Base-by-base conservation (phyloP, 2,888 invertebrate species). In the Ditula angustiorana region DNA sequence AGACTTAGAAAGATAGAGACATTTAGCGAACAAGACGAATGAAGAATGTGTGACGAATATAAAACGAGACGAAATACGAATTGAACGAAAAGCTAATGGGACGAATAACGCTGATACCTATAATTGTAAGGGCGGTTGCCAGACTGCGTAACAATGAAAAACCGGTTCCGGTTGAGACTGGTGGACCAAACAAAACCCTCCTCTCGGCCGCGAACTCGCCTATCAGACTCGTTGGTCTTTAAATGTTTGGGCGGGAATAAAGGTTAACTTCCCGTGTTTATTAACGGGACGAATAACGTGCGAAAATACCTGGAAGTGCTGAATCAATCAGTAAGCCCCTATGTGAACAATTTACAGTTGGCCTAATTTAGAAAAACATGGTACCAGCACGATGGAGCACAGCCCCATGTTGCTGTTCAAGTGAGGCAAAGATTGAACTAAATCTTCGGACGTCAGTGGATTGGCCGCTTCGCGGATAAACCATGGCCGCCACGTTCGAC, bases 131-230 rank as follows among this genome's bases (percentile, higher is more conserved):
- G 11, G 8, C 52, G 2, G 21, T 52, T 35, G 35, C 37, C 37
- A 24, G 55, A 24, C 24, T 55, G 23, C 55, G 55, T 37, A 55
- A 55, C 37, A 41, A 55, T 41, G 41, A 41, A 37, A 37, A 26
- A 37, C 41, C 37, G 26, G 26, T 41, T 37, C 55, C 26, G 41
- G 41, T 37, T 23, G 41, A 41, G 24, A 37, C 19, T 41, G 37
- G 13, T 13, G 26, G 41, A 26, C 16, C 16, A 21, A 33, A 33
- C 21, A 21, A 52, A 52, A 52, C 52, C 52, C 52, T 16, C 33
- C 33, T 19, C 33, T 52, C 21, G 21, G 52, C 33, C 30, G 52
- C 33, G 33, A 52, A 52, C 33, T 52, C 5, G 33, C 52, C 33
- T 21, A 52, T 52, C 52, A 33, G 52, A 33, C 21, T 52, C 33